A percentile compares a stretch with the other conserved stretches of the same genome.
phyloP scores from a whole-genome alignment of 2,113 vertebrate species.

The Rhynchomys soricoides region DNA sequence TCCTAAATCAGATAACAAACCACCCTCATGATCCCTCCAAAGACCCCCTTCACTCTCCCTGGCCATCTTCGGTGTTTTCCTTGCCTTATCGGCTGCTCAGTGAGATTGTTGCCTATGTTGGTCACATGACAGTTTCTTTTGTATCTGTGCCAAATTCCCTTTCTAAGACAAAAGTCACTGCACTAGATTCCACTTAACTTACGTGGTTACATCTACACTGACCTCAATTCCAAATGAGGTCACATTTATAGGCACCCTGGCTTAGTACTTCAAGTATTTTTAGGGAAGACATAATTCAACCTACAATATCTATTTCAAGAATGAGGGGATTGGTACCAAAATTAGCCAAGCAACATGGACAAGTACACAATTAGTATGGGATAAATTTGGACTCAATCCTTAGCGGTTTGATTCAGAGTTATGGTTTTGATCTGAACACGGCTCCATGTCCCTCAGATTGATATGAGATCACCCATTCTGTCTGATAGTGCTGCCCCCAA shows the following conservation, averaged over 20 bases:
- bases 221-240: background rate
- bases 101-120: background rate
- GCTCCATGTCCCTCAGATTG: background rate
- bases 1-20: background rate
- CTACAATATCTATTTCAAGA: background rate
- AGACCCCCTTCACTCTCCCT: background rate
- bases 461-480: background rate
- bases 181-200: background rate
- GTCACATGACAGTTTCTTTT: background rate
- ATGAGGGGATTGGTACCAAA: background rate
- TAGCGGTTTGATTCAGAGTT: background rate
- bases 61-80: background rate
- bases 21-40: background rate
- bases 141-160: background rate
- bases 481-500: background rate
- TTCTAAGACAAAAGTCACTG: slow-evolving; percentile 15
- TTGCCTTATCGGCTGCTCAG: background rate
- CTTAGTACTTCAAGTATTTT: background rate
- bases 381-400: background rate
- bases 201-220: background rate
- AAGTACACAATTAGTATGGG: background rate
- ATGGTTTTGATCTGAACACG: background rate
- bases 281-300: background rate
- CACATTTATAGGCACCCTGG: background rate
- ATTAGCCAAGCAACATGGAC: background rate